Conservation (phyloP, 53 echinoderm and acorn worm genomes). For the Apostichopus leukothele region DNA sequence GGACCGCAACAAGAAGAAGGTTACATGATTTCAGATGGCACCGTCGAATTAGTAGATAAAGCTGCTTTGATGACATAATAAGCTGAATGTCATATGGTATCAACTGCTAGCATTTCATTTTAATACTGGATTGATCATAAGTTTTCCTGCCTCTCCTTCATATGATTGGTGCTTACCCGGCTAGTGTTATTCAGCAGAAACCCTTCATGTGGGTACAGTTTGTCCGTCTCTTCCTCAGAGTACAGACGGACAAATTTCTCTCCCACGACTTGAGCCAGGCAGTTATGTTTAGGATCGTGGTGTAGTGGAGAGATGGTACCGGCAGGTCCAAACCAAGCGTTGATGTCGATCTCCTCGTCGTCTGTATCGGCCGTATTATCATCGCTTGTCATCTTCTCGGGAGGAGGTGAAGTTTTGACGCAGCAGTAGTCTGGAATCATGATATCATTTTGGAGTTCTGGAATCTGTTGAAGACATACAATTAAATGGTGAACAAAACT, state of each 20-base stretch:
- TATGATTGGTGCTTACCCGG: conserved; percentile 61
- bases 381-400: background rate
- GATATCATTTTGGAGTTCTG: conserved; percentile 86
- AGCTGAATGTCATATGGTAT: too few relatives aligned
- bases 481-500: too few relatives aligned
- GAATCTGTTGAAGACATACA: conserved; percentile 60
- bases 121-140: too few relatives aligned
- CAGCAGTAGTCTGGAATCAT: conserved; percentile 96
- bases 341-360: conserved; percentile 82
- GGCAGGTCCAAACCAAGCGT: conserved; percentile 97
- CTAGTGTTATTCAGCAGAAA: conserved; percentile 86
- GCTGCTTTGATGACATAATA: too few relatives aligned
- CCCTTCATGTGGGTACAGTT: conserved; percentile 74
- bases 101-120: too few relatives aligned
- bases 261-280: conserved; percentile 87
- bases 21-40: too few relatives aligned
- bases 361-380: conserved; percentile 10
- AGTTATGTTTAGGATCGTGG: conserved; percentile 96
- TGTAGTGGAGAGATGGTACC: conserved; percentile 93
- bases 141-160: background rate
- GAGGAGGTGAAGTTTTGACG: conserved; percentile 38
- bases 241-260: conserved; percentile 87
- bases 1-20: too few relatives aligned
- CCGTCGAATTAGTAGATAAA: too few relatives aligned
- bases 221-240: conserved; percentile 58